A percentile compares a stretch with the other conserved stretches of the same genome.
These are phyloP conservation scores for Tachina lurida DNA, from an alignment of 2,888 invertebrate species.

Conservation along the genomic window DNA sequence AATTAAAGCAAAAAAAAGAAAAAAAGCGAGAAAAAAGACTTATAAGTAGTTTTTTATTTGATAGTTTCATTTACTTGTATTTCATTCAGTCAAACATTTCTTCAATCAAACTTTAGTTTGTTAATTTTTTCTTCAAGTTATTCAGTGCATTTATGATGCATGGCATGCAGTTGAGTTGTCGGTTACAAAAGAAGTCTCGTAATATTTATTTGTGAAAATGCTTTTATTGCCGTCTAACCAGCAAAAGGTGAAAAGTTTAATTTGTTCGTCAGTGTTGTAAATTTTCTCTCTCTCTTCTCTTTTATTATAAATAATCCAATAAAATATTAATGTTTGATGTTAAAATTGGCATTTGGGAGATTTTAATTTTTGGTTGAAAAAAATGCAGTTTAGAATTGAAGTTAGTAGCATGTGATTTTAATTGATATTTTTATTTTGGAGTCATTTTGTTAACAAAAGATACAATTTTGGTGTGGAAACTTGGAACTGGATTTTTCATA, in stretches of 20 bases:
- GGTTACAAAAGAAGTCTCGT: slow-evolving; percentile 22
- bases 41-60: slow-evolving; percentile 33
- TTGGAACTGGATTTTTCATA: too few relatives aligned
- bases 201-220: slow-evolving; percentile 32
- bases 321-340: background rate
- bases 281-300: background rate
- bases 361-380: slow-evolving; percentile 19
- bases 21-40: slow-evolving; percentile 12
- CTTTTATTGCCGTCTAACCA: slow-evolving; percentile 43
- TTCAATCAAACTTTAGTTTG: background rate
- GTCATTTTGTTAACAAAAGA: too few relatives aligned
- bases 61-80: slow-evolving; percentile 5
- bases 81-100: slow-evolving; percentile 12
- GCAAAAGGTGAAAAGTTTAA: slow-evolving; percentile 67
- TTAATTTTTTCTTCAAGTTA: background rate
- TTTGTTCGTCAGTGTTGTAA: slow-evolving; percentile 21
- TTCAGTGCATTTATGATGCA: slow-evolving; percentile 15
- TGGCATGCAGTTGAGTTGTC: slow-evolving; percentile 28
- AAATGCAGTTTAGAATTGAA: slow-evolving; percentile 4
- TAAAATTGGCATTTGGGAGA: slow-evolving; percentile 25
- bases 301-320: background rate
- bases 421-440: slow-evolving; percentile 40
- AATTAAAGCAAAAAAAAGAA: background rate
- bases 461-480: too few relatives aligned
- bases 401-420: slow-evolving; percentile 21